Evolutionary conservation across 2,797 vertebrate genomes (phyloP).

Genomic region (Fistularia tabacaria): DNA sequence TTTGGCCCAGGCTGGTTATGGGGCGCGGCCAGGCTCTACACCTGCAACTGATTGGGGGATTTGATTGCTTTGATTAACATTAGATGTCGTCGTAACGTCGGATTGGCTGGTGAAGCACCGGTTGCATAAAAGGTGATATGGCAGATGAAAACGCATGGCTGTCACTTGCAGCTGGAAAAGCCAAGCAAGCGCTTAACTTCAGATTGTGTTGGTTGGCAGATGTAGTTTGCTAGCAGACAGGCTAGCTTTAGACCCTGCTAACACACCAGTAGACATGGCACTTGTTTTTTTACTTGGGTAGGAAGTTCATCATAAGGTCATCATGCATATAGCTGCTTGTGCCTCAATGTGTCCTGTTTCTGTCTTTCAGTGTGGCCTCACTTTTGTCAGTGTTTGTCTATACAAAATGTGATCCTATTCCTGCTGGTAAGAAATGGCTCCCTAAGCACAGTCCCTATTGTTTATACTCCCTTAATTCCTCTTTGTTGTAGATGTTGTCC

Average conservation of each 20-base stretch:
- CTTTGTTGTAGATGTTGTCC: conserved; percentile 21
- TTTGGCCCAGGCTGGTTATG: too few relatives aligned
- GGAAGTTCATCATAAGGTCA: not conserved
- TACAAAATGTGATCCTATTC: conserved; percentile 1
- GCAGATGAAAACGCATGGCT: not conserved
- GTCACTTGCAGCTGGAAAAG: not conserved
- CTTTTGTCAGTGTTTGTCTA: conserved; percentile 22
- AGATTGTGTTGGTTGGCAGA: conserved; percentile 17
- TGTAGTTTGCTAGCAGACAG: conserved; percentile 46
- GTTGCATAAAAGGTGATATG: conserved; percentile 2
- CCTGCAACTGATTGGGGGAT: conserved; percentile 1
- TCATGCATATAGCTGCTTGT: not conserved
- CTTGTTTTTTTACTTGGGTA: conserved; percentile 33
- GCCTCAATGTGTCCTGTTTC: not conserved
- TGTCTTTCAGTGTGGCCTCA: conserved; percentile 32
- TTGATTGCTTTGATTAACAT: conserved; percentile 12
- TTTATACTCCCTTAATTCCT: too few relatives aligned
- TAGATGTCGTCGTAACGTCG: conserved; percentile 6
- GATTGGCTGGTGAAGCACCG: not conserved
- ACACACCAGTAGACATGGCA: conserved; percentile 40
- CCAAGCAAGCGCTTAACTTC: not conserved
- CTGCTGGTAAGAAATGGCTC: conserved; percentile 31
- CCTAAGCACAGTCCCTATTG: too few relatives aligned
- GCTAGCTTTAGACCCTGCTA: conserved; percentile 52
- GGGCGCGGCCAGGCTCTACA: not conserved